phyloP scores from a whole-genome alignment of 2,113 vertebrate genomes.

The Erythrocebus patas region DNA sequence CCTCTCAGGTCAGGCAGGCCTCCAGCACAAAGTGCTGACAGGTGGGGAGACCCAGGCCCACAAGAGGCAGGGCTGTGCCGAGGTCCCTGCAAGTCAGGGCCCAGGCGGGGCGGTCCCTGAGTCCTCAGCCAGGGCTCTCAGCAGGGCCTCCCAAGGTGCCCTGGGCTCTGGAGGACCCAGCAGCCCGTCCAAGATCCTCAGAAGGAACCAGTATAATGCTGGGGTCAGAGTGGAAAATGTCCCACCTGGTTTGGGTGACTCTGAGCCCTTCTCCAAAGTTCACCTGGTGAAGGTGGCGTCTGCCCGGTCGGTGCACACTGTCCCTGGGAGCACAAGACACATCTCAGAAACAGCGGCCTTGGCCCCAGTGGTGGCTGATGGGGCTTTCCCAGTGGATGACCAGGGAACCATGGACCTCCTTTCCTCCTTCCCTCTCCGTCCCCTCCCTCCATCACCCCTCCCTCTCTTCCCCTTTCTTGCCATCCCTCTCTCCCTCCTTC shows the following conservation, averaged over 20 bases:
- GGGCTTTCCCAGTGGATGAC: background rate
- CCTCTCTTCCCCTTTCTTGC: rapidly evolving
- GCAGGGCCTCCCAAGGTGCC: background rate
- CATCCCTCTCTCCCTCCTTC: background rate
- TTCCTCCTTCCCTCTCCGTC: too few relatives aligned
- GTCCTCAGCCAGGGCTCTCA: background rate
- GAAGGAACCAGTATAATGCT: background rate
- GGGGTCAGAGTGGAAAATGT: background rate
- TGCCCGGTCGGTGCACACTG: rapidly evolving
- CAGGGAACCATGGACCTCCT: background rate
- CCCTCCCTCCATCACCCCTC: background rate
- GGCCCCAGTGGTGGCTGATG: background rate
- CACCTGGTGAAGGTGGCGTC: background rate
- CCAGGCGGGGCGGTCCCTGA: background rate
- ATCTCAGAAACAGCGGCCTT: background rate
- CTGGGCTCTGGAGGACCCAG: background rate
- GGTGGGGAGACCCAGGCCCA: background rate
- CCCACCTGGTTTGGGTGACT: background rate
- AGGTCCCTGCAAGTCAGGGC: background rate
- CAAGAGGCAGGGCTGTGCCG: background rate
- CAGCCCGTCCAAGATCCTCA: background rate
- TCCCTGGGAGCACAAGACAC: rapidly evolving
- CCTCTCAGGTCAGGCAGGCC: background rate
- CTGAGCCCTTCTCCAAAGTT: background rate
- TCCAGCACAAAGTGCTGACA: background rate